Conservation (phyloP, 2,797 vertebrate species). For the Sebastes trivittatus region DNA sequence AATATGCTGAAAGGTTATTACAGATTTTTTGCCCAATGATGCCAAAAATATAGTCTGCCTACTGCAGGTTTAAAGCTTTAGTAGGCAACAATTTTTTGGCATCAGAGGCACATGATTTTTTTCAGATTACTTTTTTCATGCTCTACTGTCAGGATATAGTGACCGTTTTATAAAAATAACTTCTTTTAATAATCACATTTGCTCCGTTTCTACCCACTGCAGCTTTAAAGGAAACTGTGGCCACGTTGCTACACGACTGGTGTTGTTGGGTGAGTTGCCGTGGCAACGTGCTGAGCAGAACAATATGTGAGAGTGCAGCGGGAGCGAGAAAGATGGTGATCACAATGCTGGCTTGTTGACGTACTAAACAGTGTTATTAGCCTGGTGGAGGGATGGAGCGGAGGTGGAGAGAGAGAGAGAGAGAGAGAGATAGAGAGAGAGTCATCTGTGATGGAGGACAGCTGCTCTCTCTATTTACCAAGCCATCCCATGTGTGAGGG, state of each 20-base stretch:
- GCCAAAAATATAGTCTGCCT: too few relatives aligned
- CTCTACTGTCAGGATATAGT: too few relatives aligned
- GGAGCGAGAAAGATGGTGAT: neutral
- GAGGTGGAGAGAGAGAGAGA: slow-evolving; percentile 7
- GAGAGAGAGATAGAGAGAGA: slow-evolving; percentile 22
- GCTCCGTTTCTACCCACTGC: too few relatives aligned
- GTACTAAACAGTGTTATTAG: slow-evolving; percentile 31
- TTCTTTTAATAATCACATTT: too few relatives aligned
- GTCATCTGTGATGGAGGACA: slow-evolving; percentile 59
- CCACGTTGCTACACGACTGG: neutral
- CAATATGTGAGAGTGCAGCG: slow-evolving; percentile 20
- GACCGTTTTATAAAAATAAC: too few relatives aligned
- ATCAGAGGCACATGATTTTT: too few relatives aligned
- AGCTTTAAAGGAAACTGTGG: neutral
- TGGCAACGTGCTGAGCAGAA: slow-evolving; percentile 33
- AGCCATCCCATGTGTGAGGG: slow-evolving; percentile 34
- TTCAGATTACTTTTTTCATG: rapidly evolving
- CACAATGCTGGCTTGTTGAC: slow-evolving; percentile 40
- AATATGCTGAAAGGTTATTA: too few relatives aligned
- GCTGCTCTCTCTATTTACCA: slow-evolving; percentile 66
- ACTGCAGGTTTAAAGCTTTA: too few relatives aligned
- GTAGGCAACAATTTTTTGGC: rapidly evolving
- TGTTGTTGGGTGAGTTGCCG: slow-evolving; percentile 40
- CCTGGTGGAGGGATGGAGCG: slow-evolving; percentile 5
- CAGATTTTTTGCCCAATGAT: too few relatives aligned